Evolutionary conservation across 2,797 vertebrate species (phyloP).

Genomic region (Darevskia nairensis): DNA sequence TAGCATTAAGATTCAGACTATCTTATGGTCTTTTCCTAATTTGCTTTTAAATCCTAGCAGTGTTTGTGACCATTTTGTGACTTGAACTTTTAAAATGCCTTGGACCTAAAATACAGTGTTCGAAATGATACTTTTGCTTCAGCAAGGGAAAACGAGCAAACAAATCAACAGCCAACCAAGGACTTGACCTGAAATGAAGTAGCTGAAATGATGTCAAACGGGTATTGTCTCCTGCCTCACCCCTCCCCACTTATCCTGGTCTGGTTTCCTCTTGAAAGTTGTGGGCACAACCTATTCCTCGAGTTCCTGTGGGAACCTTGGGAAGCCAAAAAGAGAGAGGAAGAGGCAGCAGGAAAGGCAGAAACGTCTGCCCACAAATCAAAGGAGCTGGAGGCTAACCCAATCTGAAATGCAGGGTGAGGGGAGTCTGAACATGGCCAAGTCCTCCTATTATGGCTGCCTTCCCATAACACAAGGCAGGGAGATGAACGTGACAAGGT

Average conservation of each 20-base stretch:
- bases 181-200: background rate
- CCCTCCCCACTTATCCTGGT: constrained; percentile 61
- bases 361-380: constrained; percentile 63
- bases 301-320: constrained; percentile 82
- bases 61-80: background rate
- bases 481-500: constrained; percentile 18
- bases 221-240: constrained; percentile 47
- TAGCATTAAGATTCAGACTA: background rate
- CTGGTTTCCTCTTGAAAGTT: constrained; percentile 60
- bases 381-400: constrained; percentile 46
- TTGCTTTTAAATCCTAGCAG: background rate
- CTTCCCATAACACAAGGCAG: constrained; percentile 41
- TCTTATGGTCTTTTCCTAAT: background rate
- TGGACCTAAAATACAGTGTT: background rate
- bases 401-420: constrained; percentile 13
- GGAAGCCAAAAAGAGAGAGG: constrained; percentile 54
- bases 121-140: background rate
- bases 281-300: constrained; percentile 64
- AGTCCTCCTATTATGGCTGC: constrained; percentile 53
- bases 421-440: background rate
- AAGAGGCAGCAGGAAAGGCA: constrained; percentile 72
- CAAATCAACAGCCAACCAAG: constrained; percentile 5
- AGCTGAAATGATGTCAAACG: constrained; percentile 62
- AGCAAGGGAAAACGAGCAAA: background rate
- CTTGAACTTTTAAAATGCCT: background rate